Base-by-base conservation (phyloP, 2,113 vertebrate genomes). In the Phocoena phocoena region DNA sequence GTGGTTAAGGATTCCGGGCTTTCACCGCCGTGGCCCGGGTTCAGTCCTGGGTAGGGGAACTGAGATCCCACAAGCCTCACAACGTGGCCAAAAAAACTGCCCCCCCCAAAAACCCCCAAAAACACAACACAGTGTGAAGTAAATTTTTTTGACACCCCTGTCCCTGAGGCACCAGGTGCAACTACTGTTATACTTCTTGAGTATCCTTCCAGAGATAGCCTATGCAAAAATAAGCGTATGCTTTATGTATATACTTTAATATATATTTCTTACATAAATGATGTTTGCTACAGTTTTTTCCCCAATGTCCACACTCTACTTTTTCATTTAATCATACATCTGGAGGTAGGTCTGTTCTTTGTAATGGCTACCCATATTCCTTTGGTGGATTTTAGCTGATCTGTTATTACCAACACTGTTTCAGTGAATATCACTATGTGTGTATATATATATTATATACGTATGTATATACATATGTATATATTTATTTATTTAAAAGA, bases 31-130 rank as follows among this genome's bases (percentile, higher is more conserved):
- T 53, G 53, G 53, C 53, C 15, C 1, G 5, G 53, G 15, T 53
- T 53, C 53, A 53, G 53, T 53, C 53, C 15, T 53, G 53, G 53
- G 53, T 53, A 53, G 15, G 53, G 5, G 5, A 53, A 53, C 53
- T 53, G 53, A 53, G 53, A 53, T 53, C 53, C 53, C 53, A 53
- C 53, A 53, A 53, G 53, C 53, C 53, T 17, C 53, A 53, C 53
- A 53, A 53, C 1, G 53, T 18, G 53, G 53, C 53, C 53, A 53
- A 53, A 53, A 17, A 53, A 53, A 6, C 5, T 5, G 1, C 5
- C 15, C 53, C 15, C 50, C 0, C 5, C 4, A 17, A 17, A 53
- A 6, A 6, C 1, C 15, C 53, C 15, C 0, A 5, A 53, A 53
- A 53, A 5, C 50, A 53, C 50, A 53, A 55, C 28, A 79, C 25